Conservation (phyloP, 2,797 vertebrate genomes). For the Poeciliopsis gracilis region DNA sequence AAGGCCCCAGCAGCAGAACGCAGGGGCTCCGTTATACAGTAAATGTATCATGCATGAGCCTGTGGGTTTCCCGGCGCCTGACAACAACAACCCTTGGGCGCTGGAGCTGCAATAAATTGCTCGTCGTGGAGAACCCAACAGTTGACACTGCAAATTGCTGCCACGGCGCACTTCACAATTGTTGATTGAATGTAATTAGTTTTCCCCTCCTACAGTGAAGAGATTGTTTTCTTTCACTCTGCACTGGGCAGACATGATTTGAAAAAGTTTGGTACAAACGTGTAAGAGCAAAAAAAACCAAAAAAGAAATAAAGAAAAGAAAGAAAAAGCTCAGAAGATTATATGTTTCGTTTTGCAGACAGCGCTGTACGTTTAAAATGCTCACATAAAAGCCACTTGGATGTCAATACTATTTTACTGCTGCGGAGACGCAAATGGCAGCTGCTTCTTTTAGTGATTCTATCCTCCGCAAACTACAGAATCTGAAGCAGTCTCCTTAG, state of each 20-base stretch:
- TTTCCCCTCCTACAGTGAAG: conserved; percentile 61
- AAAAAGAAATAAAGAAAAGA: no score
- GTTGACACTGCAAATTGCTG: conserved; percentile 63
- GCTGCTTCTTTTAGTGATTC: conserved; percentile 47
- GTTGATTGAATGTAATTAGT: conserved; percentile 78
- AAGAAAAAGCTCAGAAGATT: background rate
- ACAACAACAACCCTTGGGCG: conserved; percentile 43
- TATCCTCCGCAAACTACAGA: conserved; percentile 51
- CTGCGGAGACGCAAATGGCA: conserved; percentile 33
- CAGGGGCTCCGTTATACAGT: conserved; percentile 56
- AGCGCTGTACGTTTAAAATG: conserved; percentile 8
- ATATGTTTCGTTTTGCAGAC: conserved; percentile 17
- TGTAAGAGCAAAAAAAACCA: background rate
- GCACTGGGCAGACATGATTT: conserved; percentile 26
- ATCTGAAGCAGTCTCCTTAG: conserved; percentile 37
- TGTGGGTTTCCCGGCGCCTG: conserved; percentile 26
- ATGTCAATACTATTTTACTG: conserved; percentile 22
- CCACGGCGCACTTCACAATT: conserved; percentile 52
- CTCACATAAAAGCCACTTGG: conserved; percentile 10
- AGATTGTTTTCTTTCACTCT: conserved; percentile 45
- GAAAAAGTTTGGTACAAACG: conserved; percentile 16
- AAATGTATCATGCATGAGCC: conserved; percentile 67
- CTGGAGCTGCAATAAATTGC: conserved; percentile 45
- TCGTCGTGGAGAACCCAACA: conserved; percentile 45
- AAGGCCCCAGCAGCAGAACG: conserved; percentile 41